Conservation (phyloP, 2,113 vertebrate species). For the Spermophilus dauricus region DNA sequence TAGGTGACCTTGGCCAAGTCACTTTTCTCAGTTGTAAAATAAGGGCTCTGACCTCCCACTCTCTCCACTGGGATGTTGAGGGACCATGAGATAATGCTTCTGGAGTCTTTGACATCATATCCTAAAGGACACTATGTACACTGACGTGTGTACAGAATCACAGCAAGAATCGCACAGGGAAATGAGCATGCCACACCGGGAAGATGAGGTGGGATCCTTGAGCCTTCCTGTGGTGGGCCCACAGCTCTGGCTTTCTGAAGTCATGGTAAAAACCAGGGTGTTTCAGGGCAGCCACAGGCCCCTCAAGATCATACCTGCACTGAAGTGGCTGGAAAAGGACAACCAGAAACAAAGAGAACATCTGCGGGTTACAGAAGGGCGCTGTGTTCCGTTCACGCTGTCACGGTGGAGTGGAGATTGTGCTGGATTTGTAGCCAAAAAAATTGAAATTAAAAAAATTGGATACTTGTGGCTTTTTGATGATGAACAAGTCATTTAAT, state of each 20-base stretch:
- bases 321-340: not conserved
- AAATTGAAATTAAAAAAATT: not conserved
- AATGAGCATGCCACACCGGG: not conserved
- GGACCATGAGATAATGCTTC: slow-evolving; percentile 25
- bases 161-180: not conserved
- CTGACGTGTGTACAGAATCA: slow-evolving; percentile 9
- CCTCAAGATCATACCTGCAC: not conserved
- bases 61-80: not conserved
- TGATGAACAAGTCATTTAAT: not conserved
- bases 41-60: slow-evolving; percentile 16
- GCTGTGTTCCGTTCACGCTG: not conserved
- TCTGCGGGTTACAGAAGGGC: not conserved
- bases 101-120: slow-evolving; percentile 6
- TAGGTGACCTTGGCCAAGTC: slow-evolving; percentile 41
- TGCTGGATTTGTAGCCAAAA: not conserved
- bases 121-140: not conserved
- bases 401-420: too few species aligned
- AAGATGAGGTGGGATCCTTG: not conserved
- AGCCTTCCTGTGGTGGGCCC: not conserved
- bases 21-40: slow-evolving; percentile 42
- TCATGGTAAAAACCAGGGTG: not conserved
- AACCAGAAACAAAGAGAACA: not conserved
- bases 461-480: not conserved
- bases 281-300: rapidly evolving
- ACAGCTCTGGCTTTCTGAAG: not conserved